These are phyloP conservation scores for Atlantisia rogersi DNA, from an alignment of 2,113 vertebrate species.

Conservation along the genomic window DNA sequence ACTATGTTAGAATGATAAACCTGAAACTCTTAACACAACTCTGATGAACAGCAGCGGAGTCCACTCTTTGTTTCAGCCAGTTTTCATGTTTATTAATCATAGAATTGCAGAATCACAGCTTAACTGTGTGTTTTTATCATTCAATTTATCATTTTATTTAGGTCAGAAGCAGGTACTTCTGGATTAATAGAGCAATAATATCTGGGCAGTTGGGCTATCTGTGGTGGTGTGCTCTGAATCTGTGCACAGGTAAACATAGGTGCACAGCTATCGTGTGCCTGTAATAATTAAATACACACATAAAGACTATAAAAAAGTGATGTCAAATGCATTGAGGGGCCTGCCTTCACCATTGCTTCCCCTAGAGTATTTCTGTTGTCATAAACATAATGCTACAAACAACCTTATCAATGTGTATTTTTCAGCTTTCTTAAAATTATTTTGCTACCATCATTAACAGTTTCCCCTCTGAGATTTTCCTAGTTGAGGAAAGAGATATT, in stretches of 20 bases:
- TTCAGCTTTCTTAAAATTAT: neutral
- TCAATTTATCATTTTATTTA: neutral
- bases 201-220: neutral
- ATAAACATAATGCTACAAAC: neutral
- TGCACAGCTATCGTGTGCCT: neutral
- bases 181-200: neutral
- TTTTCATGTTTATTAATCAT: neutral
- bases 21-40: neutral
- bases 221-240: neutral
- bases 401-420: neutral
- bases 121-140: neutral
- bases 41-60: neutral
- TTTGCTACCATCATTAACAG: neutral
- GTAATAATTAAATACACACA: neutral
- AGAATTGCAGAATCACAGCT: too few relatives aligned
- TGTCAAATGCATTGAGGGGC: neutral
- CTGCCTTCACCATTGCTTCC: neutral
- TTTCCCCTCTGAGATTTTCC: neutral
- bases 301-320: neutral
- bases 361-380: neutral
- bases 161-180: neutral
- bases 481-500: rapidly evolving
- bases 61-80: neutral
- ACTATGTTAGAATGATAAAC: neutral
- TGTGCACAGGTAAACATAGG: neutral